phyloP scores from a whole-genome alignment of 1,140 invertebrate species.

The Oppia nitens region DNA sequence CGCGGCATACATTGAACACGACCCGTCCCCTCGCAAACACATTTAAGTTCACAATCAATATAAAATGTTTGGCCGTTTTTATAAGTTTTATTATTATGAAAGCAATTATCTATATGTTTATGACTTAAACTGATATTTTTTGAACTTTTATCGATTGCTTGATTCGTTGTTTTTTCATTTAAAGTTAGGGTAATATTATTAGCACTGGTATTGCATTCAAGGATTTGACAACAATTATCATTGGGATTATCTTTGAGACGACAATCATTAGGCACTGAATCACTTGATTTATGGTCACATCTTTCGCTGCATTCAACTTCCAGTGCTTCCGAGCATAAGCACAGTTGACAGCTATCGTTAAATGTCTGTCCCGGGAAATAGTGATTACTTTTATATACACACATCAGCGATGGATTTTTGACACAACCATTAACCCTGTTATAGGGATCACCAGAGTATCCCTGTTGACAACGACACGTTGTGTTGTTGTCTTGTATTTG shows the following conservation, averaged over 20 bases:
- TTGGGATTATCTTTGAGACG: neutral
- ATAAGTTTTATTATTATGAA: constrained; percentile 23
- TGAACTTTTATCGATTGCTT: neutral
- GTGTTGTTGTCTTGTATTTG: constrained; percentile 5
- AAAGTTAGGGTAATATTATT: neutral
- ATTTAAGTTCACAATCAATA: constrained; percentile 27
- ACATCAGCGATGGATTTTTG: constrained; percentile 12
- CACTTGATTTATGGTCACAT: neutral
- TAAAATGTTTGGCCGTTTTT: constrained; percentile 22
- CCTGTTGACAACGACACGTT: constrained; percentile 27
- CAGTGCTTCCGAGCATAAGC: constrained; percentile 10
- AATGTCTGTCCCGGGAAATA: constrained; percentile 8
- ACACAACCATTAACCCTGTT: constrained; percentile 25
- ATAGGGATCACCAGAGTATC: constrained; percentile 28
- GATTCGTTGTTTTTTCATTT: neutral
- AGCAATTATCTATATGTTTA: constrained; percentile 21
- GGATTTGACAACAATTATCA: neutral
- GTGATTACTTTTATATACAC: neutral
- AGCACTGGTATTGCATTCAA: neutral
- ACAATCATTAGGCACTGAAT: neutral
- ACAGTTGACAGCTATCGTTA: constrained; percentile 2
- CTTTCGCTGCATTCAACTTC: constrained; percentile 10
- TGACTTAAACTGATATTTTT: neutral
- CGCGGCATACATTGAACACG: constrained; percentile 23
- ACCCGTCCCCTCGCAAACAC: constrained; percentile 24